Evolutionary conservation across 2,113 vertebrate genomes (phyloP).

Genomic region (Mirza zaza): DNA sequence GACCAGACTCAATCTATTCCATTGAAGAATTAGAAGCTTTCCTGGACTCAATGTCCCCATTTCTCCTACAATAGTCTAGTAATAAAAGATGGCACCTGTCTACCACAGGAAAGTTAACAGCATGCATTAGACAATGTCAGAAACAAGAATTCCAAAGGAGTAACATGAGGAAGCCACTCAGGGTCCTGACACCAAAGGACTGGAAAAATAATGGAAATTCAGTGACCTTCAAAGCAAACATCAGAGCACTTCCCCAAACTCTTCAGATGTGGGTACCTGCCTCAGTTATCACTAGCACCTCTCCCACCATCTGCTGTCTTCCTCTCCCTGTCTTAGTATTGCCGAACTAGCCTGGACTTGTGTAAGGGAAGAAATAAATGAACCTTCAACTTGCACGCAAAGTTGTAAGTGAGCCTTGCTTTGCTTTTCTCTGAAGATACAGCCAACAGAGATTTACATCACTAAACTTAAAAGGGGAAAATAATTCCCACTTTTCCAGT

Average conservation of each 20-base stretch:
- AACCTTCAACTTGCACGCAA: neutral
- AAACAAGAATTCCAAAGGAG: neutral
- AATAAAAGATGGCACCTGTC: neutral
- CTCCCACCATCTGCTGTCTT: neutral
- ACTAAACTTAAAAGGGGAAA: slow-evolving; percentile 34
- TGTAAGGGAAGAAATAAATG: neutral
- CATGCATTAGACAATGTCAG: neutral
- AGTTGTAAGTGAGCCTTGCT: neutral
- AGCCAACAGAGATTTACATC: neutral
- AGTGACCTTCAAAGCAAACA: slow-evolving; percentile 24
- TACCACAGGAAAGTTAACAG: neutral
- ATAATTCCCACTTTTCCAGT: neutral
- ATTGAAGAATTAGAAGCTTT: neutral
- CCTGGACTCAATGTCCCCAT: neutral
- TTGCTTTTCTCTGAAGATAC: slow-evolving; percentile 13
- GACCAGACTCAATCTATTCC: neutral
- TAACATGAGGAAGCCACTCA: neutral
- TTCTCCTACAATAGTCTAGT: neutral
- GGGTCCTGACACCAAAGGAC: slow-evolving; percentile 35
- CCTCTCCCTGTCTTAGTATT: neutral
- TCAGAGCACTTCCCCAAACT: neutral
- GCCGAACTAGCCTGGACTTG: neutral
- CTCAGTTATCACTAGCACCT: neutral
- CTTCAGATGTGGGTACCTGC: neutral
- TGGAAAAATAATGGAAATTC: slow-evolving; percentile 33